These are phyloP conservation scores for Anabacerthia variegaticeps DNA, from an alignment of 2,797 vertebrate genomes.

Conservation along the genomic window DNA sequence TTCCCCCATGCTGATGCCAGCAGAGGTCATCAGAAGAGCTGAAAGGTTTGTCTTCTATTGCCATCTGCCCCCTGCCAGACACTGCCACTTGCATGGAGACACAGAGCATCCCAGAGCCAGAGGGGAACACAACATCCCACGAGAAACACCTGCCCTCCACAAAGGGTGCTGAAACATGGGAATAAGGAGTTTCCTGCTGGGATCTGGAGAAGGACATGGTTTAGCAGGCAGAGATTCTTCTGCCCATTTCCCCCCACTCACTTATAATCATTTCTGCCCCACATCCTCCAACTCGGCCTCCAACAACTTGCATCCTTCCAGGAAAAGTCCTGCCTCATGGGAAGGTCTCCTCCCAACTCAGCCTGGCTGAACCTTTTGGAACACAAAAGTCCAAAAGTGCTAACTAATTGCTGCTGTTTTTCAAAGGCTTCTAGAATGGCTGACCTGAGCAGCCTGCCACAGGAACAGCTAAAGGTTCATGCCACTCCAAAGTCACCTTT, in stretches of 20 bases:
- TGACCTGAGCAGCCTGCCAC: not conserved
- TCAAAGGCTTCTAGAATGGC: not conserved
- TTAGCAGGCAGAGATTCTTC: not conserved
- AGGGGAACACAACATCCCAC: not conserved
- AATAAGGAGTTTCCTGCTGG: not conserved
- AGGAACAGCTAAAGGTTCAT: not conserved
- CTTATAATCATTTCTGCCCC: not conserved
- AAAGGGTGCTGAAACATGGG: not conserved
- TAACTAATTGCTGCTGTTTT: not conserved
- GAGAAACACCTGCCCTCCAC: not conserved
- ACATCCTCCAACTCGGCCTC: accelerated
- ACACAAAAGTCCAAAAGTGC: not conserved
- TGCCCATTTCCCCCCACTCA: not conserved
- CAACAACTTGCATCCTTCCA: not conserved
- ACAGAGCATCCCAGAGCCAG: not conserved
- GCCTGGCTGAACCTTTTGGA: not conserved
- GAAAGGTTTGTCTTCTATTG: slow-evolving; percentile 44
- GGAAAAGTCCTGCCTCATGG: not conserved
- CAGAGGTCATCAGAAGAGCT: slow-evolving; percentile 58
- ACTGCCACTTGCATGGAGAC: not conserved
- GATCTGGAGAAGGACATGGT: not conserved
- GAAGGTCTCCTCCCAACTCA: not conserved
- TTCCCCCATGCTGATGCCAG: slow-evolving; percentile 56
- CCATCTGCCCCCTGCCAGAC: not conserved
- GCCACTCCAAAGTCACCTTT: slow-evolving; percentile 14